Conservation (phyloP, 2,888 invertebrate genomes). For the Volucella inanis region DNA sequence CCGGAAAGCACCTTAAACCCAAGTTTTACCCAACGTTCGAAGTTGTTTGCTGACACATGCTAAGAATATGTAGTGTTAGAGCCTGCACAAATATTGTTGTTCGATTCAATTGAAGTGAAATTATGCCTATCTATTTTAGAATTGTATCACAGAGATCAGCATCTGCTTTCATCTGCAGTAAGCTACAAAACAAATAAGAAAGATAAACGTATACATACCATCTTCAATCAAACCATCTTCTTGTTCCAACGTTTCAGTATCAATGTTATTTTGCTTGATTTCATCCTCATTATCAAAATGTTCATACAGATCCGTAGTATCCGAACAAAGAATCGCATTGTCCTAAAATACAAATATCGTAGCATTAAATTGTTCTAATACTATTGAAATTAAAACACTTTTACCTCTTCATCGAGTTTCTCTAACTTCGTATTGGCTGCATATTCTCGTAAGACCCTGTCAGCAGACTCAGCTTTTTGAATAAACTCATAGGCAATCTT, state of each 20-base stretch:
- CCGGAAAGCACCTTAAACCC: no score
- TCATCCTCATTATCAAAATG: slow-evolving; percentile 18
- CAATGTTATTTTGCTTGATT: background rate
- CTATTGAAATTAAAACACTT: background rate
- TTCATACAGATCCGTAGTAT: background rate
- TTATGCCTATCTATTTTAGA: background rate
- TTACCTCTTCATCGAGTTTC: slow-evolving; percentile 49
- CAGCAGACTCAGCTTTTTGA: slow-evolving; percentile 74
- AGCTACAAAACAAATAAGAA: background rate
- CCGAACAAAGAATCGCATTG: background rate
- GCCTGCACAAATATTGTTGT: no score
- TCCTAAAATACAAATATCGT: slow-evolving; percentile 22
- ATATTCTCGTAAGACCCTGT: slow-evolving; percentile 66
- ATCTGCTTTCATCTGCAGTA: background rate
- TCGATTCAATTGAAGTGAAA: no score
- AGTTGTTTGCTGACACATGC: no score
- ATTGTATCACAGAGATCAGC: background rate
- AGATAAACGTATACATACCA: slow-evolving; percentile 28
- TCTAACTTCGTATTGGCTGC: slow-evolving; percentile 40
- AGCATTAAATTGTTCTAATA: background rate
- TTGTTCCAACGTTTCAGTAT: slow-evolving; percentile 4
- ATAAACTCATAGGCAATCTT: slow-evolving; percentile 76
- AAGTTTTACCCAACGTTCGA: no score
- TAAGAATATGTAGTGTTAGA: no score
- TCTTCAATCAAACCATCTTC: slow-evolving; percentile 37